Evolutionary conservation across 2,888 invertebrate species (phyloP), one percentile per base, ranked within the genome.

Genomic region (Drosophila aldrichi): DNA sequence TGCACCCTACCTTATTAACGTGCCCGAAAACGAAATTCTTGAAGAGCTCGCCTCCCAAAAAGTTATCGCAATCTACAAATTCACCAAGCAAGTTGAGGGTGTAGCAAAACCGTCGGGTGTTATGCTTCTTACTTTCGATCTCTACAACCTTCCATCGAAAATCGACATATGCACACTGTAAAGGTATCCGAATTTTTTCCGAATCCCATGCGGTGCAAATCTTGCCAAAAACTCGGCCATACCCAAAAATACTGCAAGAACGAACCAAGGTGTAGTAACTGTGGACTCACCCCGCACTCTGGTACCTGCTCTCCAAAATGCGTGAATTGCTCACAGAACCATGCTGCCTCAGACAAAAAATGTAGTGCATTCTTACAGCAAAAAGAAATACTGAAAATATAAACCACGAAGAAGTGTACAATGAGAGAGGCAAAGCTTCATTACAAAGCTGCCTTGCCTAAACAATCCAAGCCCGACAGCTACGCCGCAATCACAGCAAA

Each of bases 161-260:
- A 54, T 65, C 34, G 48, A 55, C 32, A 54, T 65, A 32, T 65
- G 52, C 58, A 59, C 38, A 40, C 52, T 18, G 64, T 44, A 44
- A 65, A 44, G 16, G 51, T 57, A 16, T 29, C 36, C 12, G 36
- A 52, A 29, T 51, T 43, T 32, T 14, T 64, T 32, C 63, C 57
- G 12, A 63, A 62, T 41, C 41, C 49, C 16, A 48, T 48, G 57
- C 36, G 48, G 22, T 58, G 48, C 48, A 58, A 58, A 48, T 48
- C 58, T 25, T 58, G 58, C 29, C 38, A 58, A 48, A 38, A 58
- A 29, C 36, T 38, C 20, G 58, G 46, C 6, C 58, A 38, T 29
- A 48, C 38, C n/a, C 58, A 58, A 40, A 38, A 58, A 29, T 3
- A 58, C 29, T 58, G 38, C 38, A 58, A 58, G 16, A 58, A 48